phyloP scores from a whole-genome alignment of 2,888 invertebrate species.

The Trissonchulus sp. region DNA sequence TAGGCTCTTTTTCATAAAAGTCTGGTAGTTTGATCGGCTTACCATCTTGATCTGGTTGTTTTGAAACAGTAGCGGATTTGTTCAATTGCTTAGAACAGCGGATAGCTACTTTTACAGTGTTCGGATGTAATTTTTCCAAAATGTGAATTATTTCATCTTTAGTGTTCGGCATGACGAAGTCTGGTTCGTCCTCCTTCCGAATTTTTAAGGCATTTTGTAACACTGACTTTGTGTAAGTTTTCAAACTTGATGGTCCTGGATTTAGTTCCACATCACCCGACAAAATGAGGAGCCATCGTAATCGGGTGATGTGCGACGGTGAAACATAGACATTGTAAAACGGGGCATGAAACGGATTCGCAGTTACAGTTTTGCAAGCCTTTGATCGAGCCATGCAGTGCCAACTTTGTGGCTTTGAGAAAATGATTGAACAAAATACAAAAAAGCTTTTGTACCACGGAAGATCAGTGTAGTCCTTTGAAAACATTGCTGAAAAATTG shows the following conservation, averaged over 20 bases:
- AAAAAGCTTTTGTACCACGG: not conserved
- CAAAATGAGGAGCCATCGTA: not conserved
- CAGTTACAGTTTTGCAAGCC: not conserved
- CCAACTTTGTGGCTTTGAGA: not conserved
- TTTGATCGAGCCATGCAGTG: not conserved
- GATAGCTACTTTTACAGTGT: not conserved
- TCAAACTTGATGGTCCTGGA: not conserved
- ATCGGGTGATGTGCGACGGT: not conserved
- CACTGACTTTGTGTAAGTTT: not conserved
- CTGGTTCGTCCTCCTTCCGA: not conserved
- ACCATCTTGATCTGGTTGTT: no score
- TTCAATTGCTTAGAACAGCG: no score
- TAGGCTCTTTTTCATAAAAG: not conserved
- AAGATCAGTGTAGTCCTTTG: not conserved
- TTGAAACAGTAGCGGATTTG: no score
- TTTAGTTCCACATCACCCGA: not conserved
- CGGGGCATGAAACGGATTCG: not conserved
- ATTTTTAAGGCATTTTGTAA: not conserved
- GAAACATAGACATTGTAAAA: not conserved
- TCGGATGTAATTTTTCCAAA: not conserved
- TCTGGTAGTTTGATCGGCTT: not conserved
- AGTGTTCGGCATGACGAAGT: not conserved
- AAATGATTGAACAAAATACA: not conserved
- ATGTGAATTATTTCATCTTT: not conserved
- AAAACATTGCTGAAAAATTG: no score